phyloP scores from a whole-genome alignment of 2,888 invertebrate species.

The Brachyptera putata region DNA sequence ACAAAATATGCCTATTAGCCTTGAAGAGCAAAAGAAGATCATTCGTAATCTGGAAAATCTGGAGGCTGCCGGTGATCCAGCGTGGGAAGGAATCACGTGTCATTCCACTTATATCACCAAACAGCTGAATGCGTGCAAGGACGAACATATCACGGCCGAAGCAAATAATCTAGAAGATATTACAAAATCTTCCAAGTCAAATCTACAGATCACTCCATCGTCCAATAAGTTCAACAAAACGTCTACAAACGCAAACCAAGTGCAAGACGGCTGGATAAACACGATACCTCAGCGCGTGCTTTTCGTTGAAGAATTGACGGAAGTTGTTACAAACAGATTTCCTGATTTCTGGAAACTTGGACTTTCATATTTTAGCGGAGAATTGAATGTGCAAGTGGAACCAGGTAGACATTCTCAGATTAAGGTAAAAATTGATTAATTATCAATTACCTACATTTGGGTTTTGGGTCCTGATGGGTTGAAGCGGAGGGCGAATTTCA shows the following conservation, averaged over 20 bases:
- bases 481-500: too few relatives aligned
- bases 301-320: conserved; percentile 76
- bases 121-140: conserved; percentile 60
- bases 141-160: conserved; percentile 56
- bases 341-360: conserved; percentile 95
- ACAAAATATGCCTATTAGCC: conserved; percentile 83
- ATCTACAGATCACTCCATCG: conserved; percentile 8
- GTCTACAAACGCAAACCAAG: conserved; percentile 1
- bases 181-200: conserved; percentile 23
- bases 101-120: conserved; percentile 74
- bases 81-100: conserved; percentile 90
- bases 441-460: too few relatives aligned
- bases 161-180: conserved; percentile 31
- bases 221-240: conserved; percentile 13
- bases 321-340: conserved; percentile 68
- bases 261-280: conserved; percentile 28
- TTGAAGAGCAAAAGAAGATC: conserved; percentile 92
- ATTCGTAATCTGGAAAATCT: conserved; percentile 74
- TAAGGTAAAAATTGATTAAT: too few relatives aligned
- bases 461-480: too few relatives aligned
- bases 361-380: conserved; percentile 88
- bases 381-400: conserved; percentile 70
- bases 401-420: conserved; percentile 69
- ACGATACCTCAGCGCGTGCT: conserved; percentile 62
- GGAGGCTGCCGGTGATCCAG: conserved; percentile 81